Percentiles rank a stretch among this genome's conserved stretches.
phyloP scores from a whole-genome alignment of 2,113 vertebrate species.

The Osmerus eperlanus region DNA sequence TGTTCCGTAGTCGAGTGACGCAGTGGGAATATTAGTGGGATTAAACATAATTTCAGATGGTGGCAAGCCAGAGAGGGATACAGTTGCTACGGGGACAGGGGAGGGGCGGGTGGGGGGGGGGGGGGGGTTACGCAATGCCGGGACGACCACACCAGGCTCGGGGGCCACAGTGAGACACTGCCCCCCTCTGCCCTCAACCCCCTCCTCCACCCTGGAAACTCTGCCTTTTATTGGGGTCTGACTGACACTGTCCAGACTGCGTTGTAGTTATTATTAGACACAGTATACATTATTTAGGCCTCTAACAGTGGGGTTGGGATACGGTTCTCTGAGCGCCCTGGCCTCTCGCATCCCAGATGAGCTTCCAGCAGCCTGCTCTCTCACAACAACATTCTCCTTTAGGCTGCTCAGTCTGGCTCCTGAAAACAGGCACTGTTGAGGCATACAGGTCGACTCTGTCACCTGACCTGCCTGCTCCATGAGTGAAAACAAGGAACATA shows the following conservation, averaged over 20 bases:
- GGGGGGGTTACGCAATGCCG: constrained; percentile 33
- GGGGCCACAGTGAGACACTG: background rate
- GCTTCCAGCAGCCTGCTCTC: too few relatives aligned
- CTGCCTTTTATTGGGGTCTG: too few relatives aligned
- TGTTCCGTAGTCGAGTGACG: constrained; percentile 48
- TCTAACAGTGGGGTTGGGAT: too few relatives aligned
- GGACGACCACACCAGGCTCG: background rate
- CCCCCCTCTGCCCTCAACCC: background rate
- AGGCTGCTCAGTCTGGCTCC: constrained; percentile 8
- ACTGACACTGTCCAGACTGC: too few relatives aligned
- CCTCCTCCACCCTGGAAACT: background rate
- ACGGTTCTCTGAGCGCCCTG: background rate
- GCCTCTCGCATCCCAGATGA: too few relatives aligned
- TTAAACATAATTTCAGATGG: constrained; percentile 44
- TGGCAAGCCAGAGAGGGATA: constrained; percentile 19
- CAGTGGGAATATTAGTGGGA: constrained; percentile 46
- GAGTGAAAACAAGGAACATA: background rate
- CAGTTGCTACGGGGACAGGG: constrained; percentile 24
- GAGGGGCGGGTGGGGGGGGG: too few relatives aligned
- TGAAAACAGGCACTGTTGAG: too few relatives aligned
- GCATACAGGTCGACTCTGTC: too few relatives aligned
- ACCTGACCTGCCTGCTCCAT: background rate
- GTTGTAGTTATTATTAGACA: too few relatives aligned
- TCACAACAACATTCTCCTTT: background rate
- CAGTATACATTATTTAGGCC: too few relatives aligned